Evolutionary conservation across 2,113 vertebrate genomes (phyloP), one percentile per base, ranked within the genome.

Genomic region (Oryzias celebensis): DNA sequence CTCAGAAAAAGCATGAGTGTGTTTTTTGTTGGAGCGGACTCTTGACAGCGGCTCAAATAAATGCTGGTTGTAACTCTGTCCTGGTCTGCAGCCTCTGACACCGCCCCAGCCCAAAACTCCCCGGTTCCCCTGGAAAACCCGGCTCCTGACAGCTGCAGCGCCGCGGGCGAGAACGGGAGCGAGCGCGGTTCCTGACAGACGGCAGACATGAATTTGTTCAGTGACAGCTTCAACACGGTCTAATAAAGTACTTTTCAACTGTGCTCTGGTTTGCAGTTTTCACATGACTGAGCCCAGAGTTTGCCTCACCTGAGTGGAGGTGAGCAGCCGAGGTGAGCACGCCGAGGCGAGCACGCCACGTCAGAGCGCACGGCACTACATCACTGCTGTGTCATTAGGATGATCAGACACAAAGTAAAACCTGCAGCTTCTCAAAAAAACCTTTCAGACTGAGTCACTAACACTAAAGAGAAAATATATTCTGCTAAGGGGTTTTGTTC

Each of bases 221-320:
- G 72, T 89, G 88, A 85, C 85, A 70, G 88, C 84, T 84, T 74
- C 68, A 82, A 80, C 81, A 76, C 12, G 69, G 60, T 65, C 82
- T 85, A 88, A 85, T 86, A 89, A 87, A 87, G 61, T 78, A 84
- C 77, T 87, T 83, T 84, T 82, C 65, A 73, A 3, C 59, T 78
- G 65, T 49, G 31, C 64, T 31, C 64, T 73, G 53, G 22, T 72
- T 15, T 55, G 52, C 56, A 62, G 17, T 82, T 80, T 71, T 56
- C 76, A 80, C 70, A 62, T 63, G 71, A 77, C 49, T 81, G 77
- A 71, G 10, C 67, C 2, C 60, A 22, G 52, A 22, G 48, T 53
- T 75, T n/a, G 58, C 75, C 76, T 74, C 23, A 31, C 4, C 41
- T 47, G 45, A 47, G 15, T 4, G 44, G 14, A 16, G 44, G 8